phyloP scores from a whole-genome alignment of 2,113 vertebrate species.

The Pterocles orientalis region DNA sequence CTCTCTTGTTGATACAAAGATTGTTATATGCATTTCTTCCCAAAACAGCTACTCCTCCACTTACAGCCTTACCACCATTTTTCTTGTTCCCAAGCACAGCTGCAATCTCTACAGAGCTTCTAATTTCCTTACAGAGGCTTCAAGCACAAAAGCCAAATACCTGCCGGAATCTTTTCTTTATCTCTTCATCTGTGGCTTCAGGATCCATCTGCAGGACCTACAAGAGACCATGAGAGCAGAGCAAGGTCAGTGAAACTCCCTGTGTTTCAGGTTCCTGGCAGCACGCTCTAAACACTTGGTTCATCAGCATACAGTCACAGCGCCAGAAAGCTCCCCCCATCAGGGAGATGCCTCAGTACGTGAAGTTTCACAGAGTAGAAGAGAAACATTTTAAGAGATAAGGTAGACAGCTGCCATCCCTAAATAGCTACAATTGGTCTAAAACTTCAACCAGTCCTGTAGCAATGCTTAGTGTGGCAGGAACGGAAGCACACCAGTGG shows the following conservation, averaged over 20 bases:
- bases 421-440: not conserved
- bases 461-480: not conserved
- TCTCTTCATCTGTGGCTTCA: slow-evolving; percentile 94
- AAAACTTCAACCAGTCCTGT: not conserved
- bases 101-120: not conserved
- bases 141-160: slow-evolving; percentile 67
- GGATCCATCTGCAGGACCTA: slow-evolving; percentile 97
- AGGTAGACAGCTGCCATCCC: not conserved
- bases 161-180: slow-evolving; percentile 97
- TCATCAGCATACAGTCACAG: not conserved
- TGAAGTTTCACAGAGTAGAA: not conserved
- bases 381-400: not conserved
- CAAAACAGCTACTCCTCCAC: not conserved
- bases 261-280: not conserved
- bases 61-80: not conserved
- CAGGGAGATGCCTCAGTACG: not conserved
- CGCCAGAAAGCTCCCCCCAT: not conserved
- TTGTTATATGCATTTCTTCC: not conserved
- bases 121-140: not conserved
- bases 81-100: not conserved
- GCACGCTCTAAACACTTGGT: not conserved
- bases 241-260: not conserved
- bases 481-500: accelerated
- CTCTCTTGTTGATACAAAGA: not conserved
- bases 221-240: not conserved